Percentiles rank a stretch among this genome's conserved stretches.
Evolutionary conservation across 1,140 invertebrate genomes (phyloP).

Genomic region (Pseudomyrmex concolor): DNA sequence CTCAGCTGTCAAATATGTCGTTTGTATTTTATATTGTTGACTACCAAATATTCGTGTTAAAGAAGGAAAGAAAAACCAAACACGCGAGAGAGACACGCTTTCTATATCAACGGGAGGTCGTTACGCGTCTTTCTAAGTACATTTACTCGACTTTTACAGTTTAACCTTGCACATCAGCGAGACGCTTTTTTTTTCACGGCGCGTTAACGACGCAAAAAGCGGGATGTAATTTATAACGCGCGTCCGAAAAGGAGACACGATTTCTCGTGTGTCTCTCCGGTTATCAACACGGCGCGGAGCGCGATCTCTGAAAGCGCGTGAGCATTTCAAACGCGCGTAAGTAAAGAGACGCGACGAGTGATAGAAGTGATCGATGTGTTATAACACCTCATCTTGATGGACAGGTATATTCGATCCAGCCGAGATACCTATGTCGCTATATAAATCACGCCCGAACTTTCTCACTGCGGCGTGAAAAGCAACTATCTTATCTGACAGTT

Average conservation of each 20-base stretch:
- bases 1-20: too few species aligned
- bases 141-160: conserved; percentile 21
- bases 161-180: conserved; percentile 25
- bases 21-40: too few species aligned
- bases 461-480: not conserved
- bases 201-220: conserved; percentile 57
- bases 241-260: conserved; percentile 29
- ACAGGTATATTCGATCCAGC: not conserved
- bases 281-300: not conserved
- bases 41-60: too few species aligned
- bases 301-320: not conserved
- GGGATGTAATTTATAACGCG: conserved; percentile 23
- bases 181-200: conserved; percentile 25
- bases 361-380: conserved; percentile 34
- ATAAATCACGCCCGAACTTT: conserved; percentile 17
- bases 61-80: too few species aligned
- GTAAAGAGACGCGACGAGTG: conserved; percentile 16
- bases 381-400: not conserved
- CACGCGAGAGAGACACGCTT: too few species aligned
- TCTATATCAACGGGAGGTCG: too few species aligned
- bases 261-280: conserved; percentile 21
- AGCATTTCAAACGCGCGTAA: not conserved
- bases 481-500: not conserved
- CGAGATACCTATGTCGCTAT: not conserved
- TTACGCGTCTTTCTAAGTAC: not conserved